A percentile compares a stretch with the other conserved stretches of the same genome.
These are phyloP conservation scores for Halcyon senegalensis DNA, from an alignment of 2,113 vertebrate species.

Conservation along the genomic window DNA sequence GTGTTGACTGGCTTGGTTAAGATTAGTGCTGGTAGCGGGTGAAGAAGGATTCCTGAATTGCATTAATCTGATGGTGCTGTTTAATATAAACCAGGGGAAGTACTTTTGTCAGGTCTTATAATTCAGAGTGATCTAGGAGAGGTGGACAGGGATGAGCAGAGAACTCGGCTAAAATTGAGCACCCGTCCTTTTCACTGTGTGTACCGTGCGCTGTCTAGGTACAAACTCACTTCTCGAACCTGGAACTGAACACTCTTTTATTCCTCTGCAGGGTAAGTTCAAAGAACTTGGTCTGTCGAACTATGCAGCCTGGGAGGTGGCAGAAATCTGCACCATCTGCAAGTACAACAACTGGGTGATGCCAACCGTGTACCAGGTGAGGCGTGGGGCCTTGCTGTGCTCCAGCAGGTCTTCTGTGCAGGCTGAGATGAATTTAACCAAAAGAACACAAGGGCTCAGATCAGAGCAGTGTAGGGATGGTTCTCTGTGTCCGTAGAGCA, in stretches of 20 bases:
- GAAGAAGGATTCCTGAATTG: not conserved
- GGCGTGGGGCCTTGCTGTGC: not conserved
- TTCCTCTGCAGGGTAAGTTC: slow-evolving; percentile 87
- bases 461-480: fast-evolving
- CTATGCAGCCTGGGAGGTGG: slow-evolving; percentile 92
- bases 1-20: not conserved
- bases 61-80: fast-evolving
- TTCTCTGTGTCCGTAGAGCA: not conserved
- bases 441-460: not conserved
- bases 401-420: fast-evolving
- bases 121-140: not conserved
- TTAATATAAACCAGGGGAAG: not conserved
- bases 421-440: not conserved
- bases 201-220: not conserved
- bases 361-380: slow-evolving; percentile 94
- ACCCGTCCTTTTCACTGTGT: not conserved
- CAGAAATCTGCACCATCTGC: slow-evolving; percentile 89
- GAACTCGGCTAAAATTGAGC: not conserved
- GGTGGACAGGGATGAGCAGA: not conserved
- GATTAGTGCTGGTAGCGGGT: not conserved
- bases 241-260: not conserved
- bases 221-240: not conserved
- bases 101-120: not conserved
- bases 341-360: slow-evolving; percentile 87
- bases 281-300: slow-evolving; percentile 94